Percentiles rank a stretch among this genome's conserved stretches.
Conservation (phyloP, 2,888 invertebrate genomes). For the Drosophila paranaensis region DNA sequence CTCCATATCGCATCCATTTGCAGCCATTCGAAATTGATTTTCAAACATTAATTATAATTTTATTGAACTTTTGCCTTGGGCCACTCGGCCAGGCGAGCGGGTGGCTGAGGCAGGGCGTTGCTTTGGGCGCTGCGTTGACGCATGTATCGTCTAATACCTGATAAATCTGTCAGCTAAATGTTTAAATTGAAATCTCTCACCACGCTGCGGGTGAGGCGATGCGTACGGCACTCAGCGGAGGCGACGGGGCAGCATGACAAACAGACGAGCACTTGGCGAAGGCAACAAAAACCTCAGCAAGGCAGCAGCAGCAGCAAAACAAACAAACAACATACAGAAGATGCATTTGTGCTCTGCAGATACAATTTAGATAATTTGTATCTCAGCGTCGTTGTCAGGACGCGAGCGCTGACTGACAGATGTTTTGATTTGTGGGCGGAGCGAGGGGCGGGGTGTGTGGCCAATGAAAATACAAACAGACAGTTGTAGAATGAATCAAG, state of each 20-base stretch:
- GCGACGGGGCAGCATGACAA: conserved; percentile 6
- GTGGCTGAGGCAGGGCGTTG: background rate
- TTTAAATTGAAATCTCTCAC: conserved; percentile 81
- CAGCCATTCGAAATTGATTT: conserved; percentile 21
- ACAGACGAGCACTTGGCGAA: conserved; percentile 27
- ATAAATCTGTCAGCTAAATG: conserved; percentile 83
- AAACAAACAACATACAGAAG: conserved; percentile 62
- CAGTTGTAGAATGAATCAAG: conserved; percentile 23
- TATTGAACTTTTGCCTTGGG: conserved; percentile 34
- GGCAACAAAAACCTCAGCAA: conserved; percentile 8
- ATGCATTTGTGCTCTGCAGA: conserved; percentile 74
- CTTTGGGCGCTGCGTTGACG: conserved; percentile 56
- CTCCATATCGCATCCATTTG: background rate
- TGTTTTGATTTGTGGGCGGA: conserved; percentile 77
- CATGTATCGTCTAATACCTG: conserved; percentile 82
- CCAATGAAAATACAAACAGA: conserved; percentile 15
- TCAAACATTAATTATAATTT: conserved; percentile 47
- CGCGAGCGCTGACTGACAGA: conserved; percentile 79
- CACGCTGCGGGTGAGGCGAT: conserved; percentile 50
- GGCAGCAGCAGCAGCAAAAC: conserved; percentile 31
- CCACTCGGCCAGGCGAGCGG: background rate
- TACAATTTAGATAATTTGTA: conserved; percentile 83
- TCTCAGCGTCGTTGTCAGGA: conserved; percentile 79
- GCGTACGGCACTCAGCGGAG: conserved; percentile 53
- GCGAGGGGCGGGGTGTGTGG: background rate